phyloP scores from a whole-genome alignment of 2,113 vertebrate species.

The Brachyhypopomus gauderio region DNA sequence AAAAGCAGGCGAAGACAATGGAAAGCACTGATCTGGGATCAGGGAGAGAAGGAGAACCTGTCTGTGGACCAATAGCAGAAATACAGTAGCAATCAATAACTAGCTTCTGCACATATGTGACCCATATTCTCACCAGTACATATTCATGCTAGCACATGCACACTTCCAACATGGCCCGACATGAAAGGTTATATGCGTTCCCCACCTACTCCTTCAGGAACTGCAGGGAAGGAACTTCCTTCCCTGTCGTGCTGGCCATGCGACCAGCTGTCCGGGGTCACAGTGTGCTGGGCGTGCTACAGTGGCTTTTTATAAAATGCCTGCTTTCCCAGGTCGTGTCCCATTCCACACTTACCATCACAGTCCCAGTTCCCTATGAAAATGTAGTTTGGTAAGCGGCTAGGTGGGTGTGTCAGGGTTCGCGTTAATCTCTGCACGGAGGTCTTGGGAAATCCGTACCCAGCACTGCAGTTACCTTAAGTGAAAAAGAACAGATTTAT shows the following conservation, averaged over 20 bases:
- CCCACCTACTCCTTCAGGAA: background rate
- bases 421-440: background rate
- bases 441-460: constrained; percentile 38
- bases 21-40: too few relatives aligned
- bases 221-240: constrained; percentile 45
- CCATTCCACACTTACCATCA: constrained; percentile 23
- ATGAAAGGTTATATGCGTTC: constrained; percentile 31
- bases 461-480: background rate
- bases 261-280: constrained; percentile 36
- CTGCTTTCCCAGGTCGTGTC: constrained; percentile 6
- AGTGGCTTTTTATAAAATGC: constrained; percentile 10
- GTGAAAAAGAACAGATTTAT: constrained; percentile 37
- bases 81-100: background rate
- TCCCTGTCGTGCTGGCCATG: constrained; percentile 9
- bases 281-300: constrained; percentile 44
- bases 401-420: constrained; percentile 10
- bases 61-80: too few relatives aligned
- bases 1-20: background rate
- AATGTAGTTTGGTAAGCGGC: background rate
- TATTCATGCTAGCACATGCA: background rate
- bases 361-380: constrained; percentile 1
- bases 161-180: constrained; percentile 12
- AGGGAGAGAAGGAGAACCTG: too few relatives aligned
- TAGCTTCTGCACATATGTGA: background rate
- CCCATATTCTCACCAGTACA: constrained; percentile 23